Conservation (phyloP, 1,140 invertebrate genomes). For the Drosophila funebris region DNA sequence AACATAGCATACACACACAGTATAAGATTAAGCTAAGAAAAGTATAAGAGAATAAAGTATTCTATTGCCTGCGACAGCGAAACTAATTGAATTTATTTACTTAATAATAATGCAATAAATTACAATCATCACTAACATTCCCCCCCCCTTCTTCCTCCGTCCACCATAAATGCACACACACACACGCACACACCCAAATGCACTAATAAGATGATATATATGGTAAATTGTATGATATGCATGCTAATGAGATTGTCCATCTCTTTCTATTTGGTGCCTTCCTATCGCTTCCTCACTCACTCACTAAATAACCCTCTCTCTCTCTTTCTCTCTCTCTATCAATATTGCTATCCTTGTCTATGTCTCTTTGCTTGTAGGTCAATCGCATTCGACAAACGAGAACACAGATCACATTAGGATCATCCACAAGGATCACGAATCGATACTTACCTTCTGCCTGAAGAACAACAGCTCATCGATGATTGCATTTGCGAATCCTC, state of each 20-base stretch:
- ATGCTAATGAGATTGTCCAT: constrained; percentile 6
- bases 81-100: constrained; percentile 22
- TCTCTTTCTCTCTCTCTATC: constrained; percentile 7
- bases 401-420: constrained; percentile 94
- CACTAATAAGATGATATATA: neutral
- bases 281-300: neutral
- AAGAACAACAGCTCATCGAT: constrained; percentile 92
- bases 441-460: constrained; percentile 98
- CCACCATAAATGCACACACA: too few relatives aligned
- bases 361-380: constrained; percentile 37
- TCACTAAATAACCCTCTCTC: constrained; percentile 3
- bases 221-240: constrained; percentile 3
- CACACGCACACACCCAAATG: neutral
- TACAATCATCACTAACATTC: too few relatives aligned
- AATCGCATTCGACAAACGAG: constrained; percentile 74
- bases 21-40: constrained; percentile 19
- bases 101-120: constrained; percentile 2
- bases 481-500: constrained; percentile 95
- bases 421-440: constrained; percentile 99
- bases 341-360: constrained; percentile 5
- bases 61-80: constrained; percentile 11
- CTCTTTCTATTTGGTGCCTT: neutral
- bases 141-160: too few relatives aligned
- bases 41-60: constrained; percentile 24
- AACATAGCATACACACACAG: constrained; percentile 8